Percentiles rank a stretch among this genome's conserved stretches.
Conservation (phyloP, 2,888 invertebrate genomes). For the Neuroscelio doddi region DNA sequence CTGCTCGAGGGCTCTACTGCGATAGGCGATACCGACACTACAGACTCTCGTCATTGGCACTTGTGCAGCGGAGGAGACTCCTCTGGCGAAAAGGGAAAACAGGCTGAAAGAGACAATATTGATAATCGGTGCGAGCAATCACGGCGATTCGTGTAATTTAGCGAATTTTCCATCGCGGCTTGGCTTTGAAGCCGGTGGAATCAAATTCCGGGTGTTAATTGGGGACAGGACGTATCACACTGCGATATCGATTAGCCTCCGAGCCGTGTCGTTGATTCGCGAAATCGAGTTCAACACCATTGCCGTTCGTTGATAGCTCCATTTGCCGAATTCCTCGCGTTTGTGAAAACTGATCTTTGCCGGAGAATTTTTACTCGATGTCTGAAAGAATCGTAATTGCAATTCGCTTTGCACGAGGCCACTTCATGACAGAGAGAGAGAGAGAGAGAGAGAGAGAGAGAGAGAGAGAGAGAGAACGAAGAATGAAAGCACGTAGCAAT, state of each 20-base stretch:
- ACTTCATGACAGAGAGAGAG: no score
- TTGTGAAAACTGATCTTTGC: constrained; percentile 1
- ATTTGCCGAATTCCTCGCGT: constrained; percentile 15
- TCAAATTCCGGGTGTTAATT: constrained; percentile 43
- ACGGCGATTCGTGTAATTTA: constrained; percentile 20
- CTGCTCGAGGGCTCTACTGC: constrained; percentile 69
- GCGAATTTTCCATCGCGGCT: constrained; percentile 22
- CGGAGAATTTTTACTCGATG: neutral
- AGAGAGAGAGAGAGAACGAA: no score
- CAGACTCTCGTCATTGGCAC: constrained; percentile 61
- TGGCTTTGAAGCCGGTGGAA: constrained; percentile 36
- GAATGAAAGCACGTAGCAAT: no score
- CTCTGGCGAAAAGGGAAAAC: constrained; percentile 57
- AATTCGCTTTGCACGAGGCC: no score
- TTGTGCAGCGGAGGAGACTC: constrained; percentile 55
- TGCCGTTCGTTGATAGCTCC: constrained; percentile 22
- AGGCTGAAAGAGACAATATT: constrained; percentile 67
- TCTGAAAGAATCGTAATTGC: no score
- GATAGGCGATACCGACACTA: constrained; percentile 71
- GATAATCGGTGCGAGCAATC: constrained; percentile 60
- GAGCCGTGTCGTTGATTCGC: constrained; percentile 28
- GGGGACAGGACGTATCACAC: constrained; percentile 39
- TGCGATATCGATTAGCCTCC: constrained; percentile 40
- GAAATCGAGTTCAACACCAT: constrained; percentile 20
- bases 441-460: no score